Percentiles rank a stretch among this genome's conserved stretches.
These are phyloP conservation scores for Menidia menidia DNA, from an alignment of 2,797 vertebrate species.

Conservation along the genomic window DNA sequence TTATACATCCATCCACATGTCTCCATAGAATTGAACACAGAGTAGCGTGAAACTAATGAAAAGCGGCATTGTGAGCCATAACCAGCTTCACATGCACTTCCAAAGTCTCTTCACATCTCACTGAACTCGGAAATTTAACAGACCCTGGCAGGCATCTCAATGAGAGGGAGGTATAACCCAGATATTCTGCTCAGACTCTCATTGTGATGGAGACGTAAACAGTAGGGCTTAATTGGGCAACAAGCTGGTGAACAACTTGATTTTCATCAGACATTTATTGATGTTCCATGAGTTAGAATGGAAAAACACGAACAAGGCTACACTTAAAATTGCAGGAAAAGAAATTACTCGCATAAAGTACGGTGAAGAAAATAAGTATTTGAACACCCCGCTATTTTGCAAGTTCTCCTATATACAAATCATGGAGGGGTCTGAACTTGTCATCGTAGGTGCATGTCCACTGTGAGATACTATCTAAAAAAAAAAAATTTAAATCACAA, in stretches of 20 bases:
- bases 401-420: no score
- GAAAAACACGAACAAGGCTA: conserved; percentile 13
- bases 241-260: conserved; percentile 55
- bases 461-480: no score
- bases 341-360: conserved; percentile 6
- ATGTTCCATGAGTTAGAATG: conserved; percentile 40
- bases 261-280: conserved; percentile 57
- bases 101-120: conserved; percentile 72
- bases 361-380: no score
- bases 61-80: conserved; percentile 58
- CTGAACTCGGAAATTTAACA: conserved; percentile 74
- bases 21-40: conserved; percentile 40
- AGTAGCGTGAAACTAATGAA: conserved; percentile 59
- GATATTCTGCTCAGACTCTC: conserved; percentile 58
- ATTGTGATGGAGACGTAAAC: conserved; percentile 60
- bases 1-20: conserved; percentile 29
- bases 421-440: no score
- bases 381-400: no score
- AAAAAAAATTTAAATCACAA: no score
- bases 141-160: conserved; percentile 75
- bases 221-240: conserved; percentile 59
- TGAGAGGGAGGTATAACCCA: conserved; percentile 64
- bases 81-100: conserved; percentile 30
- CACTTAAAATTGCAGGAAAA: conserved; percentile 21
- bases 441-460: no score